Evolutionary conservation across 1,140 invertebrate species (phyloP), one percentile per base, ranked within the genome.

Genomic region (Aleiodes sp.): DNA sequence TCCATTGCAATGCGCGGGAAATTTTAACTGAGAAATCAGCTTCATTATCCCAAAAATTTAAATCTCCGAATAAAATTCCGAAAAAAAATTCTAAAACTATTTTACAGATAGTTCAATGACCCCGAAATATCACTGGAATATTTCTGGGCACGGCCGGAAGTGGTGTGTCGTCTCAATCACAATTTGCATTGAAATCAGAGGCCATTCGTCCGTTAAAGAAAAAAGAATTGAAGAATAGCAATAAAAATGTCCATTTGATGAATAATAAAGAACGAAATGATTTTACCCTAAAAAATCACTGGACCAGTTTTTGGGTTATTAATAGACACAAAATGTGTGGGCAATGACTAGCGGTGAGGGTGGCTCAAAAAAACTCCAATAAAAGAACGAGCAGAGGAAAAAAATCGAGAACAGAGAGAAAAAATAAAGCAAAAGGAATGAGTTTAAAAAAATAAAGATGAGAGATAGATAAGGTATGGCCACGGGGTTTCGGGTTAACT

Each of bases 381-480:
- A n/a, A n/a, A n/a, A n/a, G n/a, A n/a, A 31, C 59, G 26, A 63
- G 35, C 31, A 9, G 57, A 28, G 10, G 21, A 28, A 41, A 43
- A 59, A 62, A 63, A 67, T 56, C 59, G 28, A n/a, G n/a, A n/a
- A n/a, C 39, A 63, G 70, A 39, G n/a, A 29, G 35, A 31, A 67
- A 67, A 60, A 70, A 57, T n/a, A 60, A 60, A 59, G 24, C 46
- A 21, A 29, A 37, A 21, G 59, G 31, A 52, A 52, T 29, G 62
- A 41, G 39, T 19, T 59, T 12, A 33, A 62, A 62, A 71, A 31
- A 64, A 26, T 37, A 59, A 46, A 64, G 66, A 21, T 9, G 60
- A 39, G 31, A 60, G 14, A 35, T 35, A 73, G 73, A 77, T 76
- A 76, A 78, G 74, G 65, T 67, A 63, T 70, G 70, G 65, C 41